These are phyloP conservation scores for Toxotes chatareus DNA, from an alignment of 2,113 vertebrate genomes.

Conservation along the genomic window DNA sequence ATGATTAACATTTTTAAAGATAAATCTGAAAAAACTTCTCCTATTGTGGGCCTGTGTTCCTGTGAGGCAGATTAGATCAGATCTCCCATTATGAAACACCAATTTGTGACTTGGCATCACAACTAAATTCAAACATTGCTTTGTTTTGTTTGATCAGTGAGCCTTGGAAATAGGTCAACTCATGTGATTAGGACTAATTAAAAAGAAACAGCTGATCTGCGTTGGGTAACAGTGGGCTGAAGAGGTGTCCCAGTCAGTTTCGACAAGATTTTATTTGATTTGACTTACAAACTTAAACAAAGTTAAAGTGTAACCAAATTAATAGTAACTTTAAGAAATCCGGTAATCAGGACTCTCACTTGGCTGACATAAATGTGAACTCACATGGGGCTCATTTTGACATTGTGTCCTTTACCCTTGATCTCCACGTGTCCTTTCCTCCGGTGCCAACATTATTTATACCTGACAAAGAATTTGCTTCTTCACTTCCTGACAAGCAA, in stretches of 20 bases:
- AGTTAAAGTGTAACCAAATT: neutral
- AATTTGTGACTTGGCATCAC: slow-evolving; percentile 26
- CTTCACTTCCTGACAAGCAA: slow-evolving; percentile 36
- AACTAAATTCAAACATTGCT: slow-evolving; percentile 6
- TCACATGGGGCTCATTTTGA: neutral
- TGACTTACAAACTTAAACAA: neutral
- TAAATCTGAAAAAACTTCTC: neutral
- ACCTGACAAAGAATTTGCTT: slow-evolving; percentile 11
- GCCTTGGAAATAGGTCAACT: slow-evolving; percentile 32
- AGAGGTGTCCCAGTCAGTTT: neutral
- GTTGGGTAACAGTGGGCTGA: neutral
- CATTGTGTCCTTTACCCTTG: slow-evolving; percentile 5
- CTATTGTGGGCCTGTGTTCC: neutral
- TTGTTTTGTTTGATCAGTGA: slow-evolving; percentile 34
- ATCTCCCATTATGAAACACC: slow-evolving; percentile 13
- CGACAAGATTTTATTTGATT: neutral
- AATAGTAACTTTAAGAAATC: neutral
- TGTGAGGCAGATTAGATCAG: slow-evolving; percentile 21
- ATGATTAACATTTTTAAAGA: neutral
- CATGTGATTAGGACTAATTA: slow-evolving; percentile 31
- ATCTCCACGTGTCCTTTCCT: slow-evolving; percentile 5
- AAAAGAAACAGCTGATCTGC: slow-evolving; percentile 28
- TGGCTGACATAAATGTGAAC: neutral
- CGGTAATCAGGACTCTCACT: neutral
- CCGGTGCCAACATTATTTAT: slow-evolving; percentile 25